Evolutionary conservation across 2,113 vertebrate genomes (phyloP).

Genomic region (Gambusia holbrooki): DNA sequence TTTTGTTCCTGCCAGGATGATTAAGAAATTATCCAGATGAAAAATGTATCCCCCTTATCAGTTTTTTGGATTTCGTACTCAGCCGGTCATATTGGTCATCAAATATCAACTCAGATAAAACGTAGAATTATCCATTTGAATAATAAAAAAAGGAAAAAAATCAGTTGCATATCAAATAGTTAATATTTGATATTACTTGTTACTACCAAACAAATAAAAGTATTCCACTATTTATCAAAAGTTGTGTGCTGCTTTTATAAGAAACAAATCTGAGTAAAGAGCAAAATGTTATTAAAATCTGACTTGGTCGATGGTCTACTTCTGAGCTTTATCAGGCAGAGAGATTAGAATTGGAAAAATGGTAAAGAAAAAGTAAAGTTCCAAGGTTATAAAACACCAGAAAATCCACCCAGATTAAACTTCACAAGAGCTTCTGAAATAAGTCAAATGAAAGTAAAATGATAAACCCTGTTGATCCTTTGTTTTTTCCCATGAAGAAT

Average conservation of each 20-base stretch:
- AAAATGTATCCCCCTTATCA: not conserved
- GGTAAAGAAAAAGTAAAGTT: not conserved
- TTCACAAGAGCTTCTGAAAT: not conserved
- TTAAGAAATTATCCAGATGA: not conserved
- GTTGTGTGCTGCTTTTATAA: too few species aligned
- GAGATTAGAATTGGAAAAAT: not conserved
- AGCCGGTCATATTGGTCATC: not conserved
- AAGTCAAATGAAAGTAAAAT: not conserved
- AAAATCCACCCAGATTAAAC: not conserved
- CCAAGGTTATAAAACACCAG: too few species aligned
- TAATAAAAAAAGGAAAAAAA: too few species aligned
- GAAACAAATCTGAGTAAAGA: too few species aligned
- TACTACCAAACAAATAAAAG: too few species aligned
- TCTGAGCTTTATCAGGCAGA: not conserved
- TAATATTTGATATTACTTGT: too few species aligned
- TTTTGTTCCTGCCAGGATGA: slow-evolving; percentile 31
- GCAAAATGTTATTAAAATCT: not conserved
- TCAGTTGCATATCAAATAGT: too few species aligned
- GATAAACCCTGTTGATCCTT: not conserved
- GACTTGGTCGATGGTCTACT: not conserved
- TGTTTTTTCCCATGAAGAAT: not conserved
- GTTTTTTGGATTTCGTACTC: not conserved
- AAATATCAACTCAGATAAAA: too few species aligned
- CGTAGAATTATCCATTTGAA: too few species aligned
- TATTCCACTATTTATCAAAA: too few species aligned